Percentiles rank a stretch among this genome's conserved stretches.
Conservation (phyloP, 2,113 vertebrate genomes). For the Halcyon malimbica region DNA sequence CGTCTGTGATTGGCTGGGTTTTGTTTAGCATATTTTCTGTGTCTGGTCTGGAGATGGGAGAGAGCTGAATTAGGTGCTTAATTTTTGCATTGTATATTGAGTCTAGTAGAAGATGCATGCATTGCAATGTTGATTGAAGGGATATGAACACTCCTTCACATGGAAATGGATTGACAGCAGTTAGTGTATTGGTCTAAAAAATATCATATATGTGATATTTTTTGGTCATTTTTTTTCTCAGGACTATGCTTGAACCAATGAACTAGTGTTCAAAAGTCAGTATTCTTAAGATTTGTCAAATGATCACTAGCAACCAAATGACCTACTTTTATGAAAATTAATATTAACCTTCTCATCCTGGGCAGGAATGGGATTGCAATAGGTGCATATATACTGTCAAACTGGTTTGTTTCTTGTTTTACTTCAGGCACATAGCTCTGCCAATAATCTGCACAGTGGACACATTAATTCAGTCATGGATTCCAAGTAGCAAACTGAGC, state of each 20-base stretch:
- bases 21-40: not conserved
- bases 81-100: not conserved
- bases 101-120: not conserved
- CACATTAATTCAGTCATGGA: not conserved
- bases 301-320: rapidly evolving
- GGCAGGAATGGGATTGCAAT: not conserved
- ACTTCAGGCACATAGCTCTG: not conserved
- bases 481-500: not conserved
- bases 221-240: not conserved
- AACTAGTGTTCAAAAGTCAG: not conserved
- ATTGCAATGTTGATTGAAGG: not conserved
- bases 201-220: rapidly evolving
- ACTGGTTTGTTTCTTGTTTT: not conserved
- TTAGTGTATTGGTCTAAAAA: not conserved
- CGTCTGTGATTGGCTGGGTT: not conserved
- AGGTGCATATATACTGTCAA: not conserved
- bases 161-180: not conserved
- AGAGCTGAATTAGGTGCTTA: not conserved
- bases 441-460: not conserved
- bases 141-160: not conserved
- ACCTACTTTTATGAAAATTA: not conserved
- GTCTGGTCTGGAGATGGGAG: not conserved
- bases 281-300: not conserved
- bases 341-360: not conserved
- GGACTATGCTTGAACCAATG: not conserved